Conservation (phyloP, 2,113 vertebrate genomes). For the Muntiacus reevesi region DNA sequence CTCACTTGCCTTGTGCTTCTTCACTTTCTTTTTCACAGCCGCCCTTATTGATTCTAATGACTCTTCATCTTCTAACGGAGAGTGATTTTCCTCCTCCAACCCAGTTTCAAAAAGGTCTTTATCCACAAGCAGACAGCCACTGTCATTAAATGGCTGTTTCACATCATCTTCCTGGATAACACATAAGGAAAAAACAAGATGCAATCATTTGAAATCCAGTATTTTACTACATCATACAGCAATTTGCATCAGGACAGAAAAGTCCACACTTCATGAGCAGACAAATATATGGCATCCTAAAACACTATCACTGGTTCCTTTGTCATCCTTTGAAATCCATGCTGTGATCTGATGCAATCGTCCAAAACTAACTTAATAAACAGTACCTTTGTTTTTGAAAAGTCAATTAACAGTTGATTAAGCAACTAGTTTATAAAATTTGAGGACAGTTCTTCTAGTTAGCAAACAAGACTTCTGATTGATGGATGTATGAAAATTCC, state of each 20-base stretch:
- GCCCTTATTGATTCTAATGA: slow-evolving; percentile 91
- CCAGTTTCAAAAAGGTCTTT: slow-evolving; percentile 92
- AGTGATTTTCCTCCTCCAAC: slow-evolving; percentile 80
- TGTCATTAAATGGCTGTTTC: slow-evolving; percentile 85
- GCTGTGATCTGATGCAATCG: slow-evolving; percentile 8
- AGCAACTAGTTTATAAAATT: slow-evolving; percentile 29
- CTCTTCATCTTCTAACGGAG: slow-evolving; percentile 82
- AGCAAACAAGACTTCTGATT: slow-evolving; percentile 15
- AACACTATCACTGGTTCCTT: slow-evolving; percentile 14
- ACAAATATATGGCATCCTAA: not conserved
- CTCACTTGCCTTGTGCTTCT: slow-evolving; percentile 84
- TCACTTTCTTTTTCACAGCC: slow-evolving; percentile 87
- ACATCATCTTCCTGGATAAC: slow-evolving; percentile 62
- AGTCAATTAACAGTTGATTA: not conserved
- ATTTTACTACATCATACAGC: slow-evolving; percentile 12
- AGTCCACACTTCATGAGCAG: not conserved
- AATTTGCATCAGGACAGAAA: slow-evolving; percentile 29
- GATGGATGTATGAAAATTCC: not conserved
- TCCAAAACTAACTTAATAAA: slow-evolving; percentile 33
- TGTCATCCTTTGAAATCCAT: not conserved
- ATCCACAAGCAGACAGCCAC: slow-evolving; percentile 90
- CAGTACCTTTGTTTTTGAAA: not conserved
- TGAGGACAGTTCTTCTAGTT: not conserved
- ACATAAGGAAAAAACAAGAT: slow-evolving; percentile 32
- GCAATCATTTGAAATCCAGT: not conserved